phyloP scores from a whole-genome alignment of 2,113 vertebrate species.

The Speoplatyrhinus poulsoni region DNA sequence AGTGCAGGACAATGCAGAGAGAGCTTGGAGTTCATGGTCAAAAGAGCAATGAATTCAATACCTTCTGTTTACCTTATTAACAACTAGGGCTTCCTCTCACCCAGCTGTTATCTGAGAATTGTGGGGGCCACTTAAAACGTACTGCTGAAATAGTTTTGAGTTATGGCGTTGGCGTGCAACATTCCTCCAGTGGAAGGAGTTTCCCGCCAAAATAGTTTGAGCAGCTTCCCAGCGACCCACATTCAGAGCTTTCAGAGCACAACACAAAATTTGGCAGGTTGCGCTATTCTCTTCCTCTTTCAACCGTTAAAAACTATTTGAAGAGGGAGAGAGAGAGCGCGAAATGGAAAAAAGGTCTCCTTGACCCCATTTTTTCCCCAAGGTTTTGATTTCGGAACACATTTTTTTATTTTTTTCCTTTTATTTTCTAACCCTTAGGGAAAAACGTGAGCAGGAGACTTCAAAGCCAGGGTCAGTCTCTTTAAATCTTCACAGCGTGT shows the following conservation, averaged over 20 bases:
- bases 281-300: constrained; percentile 15
- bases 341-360: constrained; percentile 13
- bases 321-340: background rate
- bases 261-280: constrained; percentile 50
- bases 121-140: too few species aligned
- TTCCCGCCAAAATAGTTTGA: constrained; percentile 69
- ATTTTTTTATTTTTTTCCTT: constrained; percentile 38
- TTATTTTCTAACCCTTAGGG: constrained; percentile 37
- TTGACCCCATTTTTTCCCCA: constrained; percentile 23
- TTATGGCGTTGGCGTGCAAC: too few species aligned
- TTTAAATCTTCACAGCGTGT: constrained; percentile 55
- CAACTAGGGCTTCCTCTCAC: too few species aligned
- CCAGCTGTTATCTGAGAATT: too few species aligned
- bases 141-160: too few species aligned
- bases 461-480: constrained; percentile 58
- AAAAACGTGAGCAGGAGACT: constrained; percentile 43
- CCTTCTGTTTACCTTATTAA: too few species aligned
- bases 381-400: constrained; percentile 26
- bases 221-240: constrained; percentile 40
- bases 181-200: constrained; percentile 31
- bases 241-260: constrained; percentile 44
- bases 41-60: too few species aligned
- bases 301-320: constrained; percentile 12
- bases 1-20: too few species aligned
- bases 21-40: too few species aligned